phyloP scores from a whole-genome alignment of 2,888 invertebrate species.

The Frankliniella fusca region DNA sequence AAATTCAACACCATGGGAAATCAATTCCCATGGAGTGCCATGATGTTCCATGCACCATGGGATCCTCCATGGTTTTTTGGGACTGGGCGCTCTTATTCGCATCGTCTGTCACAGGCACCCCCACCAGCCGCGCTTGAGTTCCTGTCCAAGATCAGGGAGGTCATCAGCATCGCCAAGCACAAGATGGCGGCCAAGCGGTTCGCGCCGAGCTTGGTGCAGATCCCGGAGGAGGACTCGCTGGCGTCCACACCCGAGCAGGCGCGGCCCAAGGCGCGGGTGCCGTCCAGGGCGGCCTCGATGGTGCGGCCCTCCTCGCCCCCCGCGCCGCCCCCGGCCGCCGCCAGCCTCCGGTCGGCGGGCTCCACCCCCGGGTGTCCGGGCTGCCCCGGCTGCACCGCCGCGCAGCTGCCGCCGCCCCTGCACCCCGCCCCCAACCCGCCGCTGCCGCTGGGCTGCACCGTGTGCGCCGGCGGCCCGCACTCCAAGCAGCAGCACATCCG shows the following conservation, averaged over 20 bases:
- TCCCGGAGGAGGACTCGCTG: constrained; percentile 69
- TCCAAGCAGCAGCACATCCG: constrained; percentile 38
- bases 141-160: constrained; percentile 81
- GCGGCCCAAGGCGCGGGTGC: constrained; percentile 36
- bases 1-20: too few relatives aligned
- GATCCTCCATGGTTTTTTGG: too few relatives aligned
- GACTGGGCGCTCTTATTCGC: not conserved
- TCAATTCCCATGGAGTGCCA: too few relatives aligned
- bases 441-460: constrained; percentile 24
- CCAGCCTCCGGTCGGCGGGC: constrained; percentile 50
- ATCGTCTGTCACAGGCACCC: constrained; percentile 64
- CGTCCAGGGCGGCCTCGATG: constrained; percentile 41
- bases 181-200: constrained; percentile 80
- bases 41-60: too few relatives aligned
- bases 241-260: constrained; percentile 38
- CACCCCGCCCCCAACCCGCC: not conserved
- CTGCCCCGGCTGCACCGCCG: constrained; percentile 31
- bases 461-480: constrained; percentile 30
- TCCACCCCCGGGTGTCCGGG: constrained; percentile 35
- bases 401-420: constrained; percentile 3
- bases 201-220: constrained; percentile 70
- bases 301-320: constrained; percentile 38
- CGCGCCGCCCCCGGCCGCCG: constrained; percentile 44
- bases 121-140: constrained; percentile 88
- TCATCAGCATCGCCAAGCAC: constrained; percentile 82